Evolutionary conservation across 2,113 vertebrate species (phyloP), one percentile per base, ranked within the genome.

Genomic region (Actinemys pallida): DNA sequence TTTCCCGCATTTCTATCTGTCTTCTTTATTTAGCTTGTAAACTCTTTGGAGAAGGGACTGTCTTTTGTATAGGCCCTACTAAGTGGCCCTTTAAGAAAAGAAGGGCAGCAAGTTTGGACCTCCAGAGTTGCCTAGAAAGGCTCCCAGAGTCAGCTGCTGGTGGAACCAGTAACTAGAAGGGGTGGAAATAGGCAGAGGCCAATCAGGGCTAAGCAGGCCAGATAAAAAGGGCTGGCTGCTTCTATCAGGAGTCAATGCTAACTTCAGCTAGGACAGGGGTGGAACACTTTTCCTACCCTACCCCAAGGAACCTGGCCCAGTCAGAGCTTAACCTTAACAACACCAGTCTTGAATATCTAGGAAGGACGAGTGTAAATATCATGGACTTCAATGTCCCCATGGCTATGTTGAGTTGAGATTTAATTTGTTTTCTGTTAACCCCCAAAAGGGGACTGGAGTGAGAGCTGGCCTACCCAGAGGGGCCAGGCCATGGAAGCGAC

Each of bases 11-110:
- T 52, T 1, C 7, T 91, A 90, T 1, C 7, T 89, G 92, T 84
- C 57, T 12, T 81, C 75, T 5, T 69, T 82, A 39, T 75, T 82
- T 69, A 47, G 3, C 11, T 1, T 27, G 25, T 24, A 91, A 82
- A 72, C 11, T 11, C 17, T 4, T 47, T 81, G 76, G 83, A 56
- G 11, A 31, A 0, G 4, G 20, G 5, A 0, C 6, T 81, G 8
- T 27, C 25, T 27, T 57, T 57, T 57, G 25, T 57, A 57, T 57
- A 57, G 56, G 56, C 25, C 56, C 56, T 57, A 27, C 24, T 12
- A 27, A 57, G 10, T 27, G 56, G 56, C 56, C 56, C 56, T 57
- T 62, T 31, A 62, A 62, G 59, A 62, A 62, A 62, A 62, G 12
- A 62, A 59, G 11, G 57, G 12, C 62, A n/a, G 62, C 35, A n/a